phyloP scores from a whole-genome alignment of 2,797 vertebrate genomes.

The Paguma larvata region DNA sequence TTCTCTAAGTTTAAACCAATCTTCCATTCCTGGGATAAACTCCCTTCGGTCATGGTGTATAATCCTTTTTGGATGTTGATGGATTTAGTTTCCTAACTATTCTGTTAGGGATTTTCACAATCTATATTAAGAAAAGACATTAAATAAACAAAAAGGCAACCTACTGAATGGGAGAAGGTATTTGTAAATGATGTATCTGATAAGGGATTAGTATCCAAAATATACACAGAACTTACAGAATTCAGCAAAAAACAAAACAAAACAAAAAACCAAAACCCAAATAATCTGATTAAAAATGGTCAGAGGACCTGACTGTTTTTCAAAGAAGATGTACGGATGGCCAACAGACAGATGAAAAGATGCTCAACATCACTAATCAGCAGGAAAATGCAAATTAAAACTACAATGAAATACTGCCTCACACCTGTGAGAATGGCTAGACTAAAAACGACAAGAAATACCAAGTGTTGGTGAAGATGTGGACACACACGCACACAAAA shows the following conservation, averaged over 20 bases:
- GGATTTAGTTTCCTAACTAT: not conserved
- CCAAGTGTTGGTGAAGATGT: not conserved
- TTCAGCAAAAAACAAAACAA: not conserved
- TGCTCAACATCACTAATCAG: not conserved
- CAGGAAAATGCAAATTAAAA: not conserved
- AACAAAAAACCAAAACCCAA: not conserved
- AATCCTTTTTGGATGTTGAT: not conserved
- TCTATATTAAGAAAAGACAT: not conserved
- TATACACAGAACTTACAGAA: not conserved
- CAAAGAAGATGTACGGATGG: not conserved
- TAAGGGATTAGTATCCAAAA: not conserved
- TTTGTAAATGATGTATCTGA: not conserved
- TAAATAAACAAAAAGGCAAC: not conserved
- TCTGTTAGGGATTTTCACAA: not conserved
- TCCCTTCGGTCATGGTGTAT: not conserved
- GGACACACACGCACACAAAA: not conserved
- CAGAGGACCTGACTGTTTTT: not conserved
- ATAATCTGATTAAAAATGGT: not conserved
- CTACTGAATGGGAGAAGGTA: not conserved
- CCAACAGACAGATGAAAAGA: not conserved
- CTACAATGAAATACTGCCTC: not conserved
- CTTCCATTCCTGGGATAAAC: not conserved
- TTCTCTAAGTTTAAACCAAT: not conserved
- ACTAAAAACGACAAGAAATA: not conserved
- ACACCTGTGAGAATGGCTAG: not conserved